Evolutionary conservation across 1,140 invertebrate species (phyloP).

Genomic region (Linepithema humile): DNA sequence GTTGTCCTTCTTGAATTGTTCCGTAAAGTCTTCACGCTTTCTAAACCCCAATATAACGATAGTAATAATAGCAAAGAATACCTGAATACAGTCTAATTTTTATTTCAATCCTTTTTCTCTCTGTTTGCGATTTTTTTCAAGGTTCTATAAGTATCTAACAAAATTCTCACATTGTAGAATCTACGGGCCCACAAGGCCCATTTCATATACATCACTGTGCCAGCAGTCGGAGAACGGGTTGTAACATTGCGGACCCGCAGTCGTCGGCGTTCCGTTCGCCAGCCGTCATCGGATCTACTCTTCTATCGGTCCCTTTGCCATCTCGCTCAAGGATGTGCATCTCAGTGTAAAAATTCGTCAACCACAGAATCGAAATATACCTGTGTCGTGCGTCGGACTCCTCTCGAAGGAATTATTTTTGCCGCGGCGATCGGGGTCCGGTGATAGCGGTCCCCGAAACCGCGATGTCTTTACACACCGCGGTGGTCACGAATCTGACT

Average conservation of each 20-base stretch:
- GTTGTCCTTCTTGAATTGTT: background rate
- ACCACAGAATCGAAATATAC: background rate
- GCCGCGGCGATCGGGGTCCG: background rate
- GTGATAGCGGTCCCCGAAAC: background rate
- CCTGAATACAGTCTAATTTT: background rate
- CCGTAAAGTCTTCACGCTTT: background rate
- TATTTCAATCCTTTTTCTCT: background rate
- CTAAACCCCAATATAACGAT: background rate
- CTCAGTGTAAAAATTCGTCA: background rate
- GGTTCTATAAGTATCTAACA: background rate
- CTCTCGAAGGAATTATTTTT: background rate
- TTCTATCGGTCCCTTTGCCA: background rate
- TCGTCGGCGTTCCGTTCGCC: conserved; percentile 44
- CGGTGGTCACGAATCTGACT: background rate
- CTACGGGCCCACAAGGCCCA: background rate
- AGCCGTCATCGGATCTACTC: conserved; percentile 3
- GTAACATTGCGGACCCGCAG: conserved; percentile 34
- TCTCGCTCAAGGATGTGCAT: background rate
- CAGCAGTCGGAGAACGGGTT: conserved; percentile 25
- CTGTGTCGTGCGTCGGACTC: background rate
- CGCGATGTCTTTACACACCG: background rate
- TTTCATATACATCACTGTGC: conserved; percentile 21
- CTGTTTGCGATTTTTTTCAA: background rate
- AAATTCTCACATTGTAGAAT: background rate
- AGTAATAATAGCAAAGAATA: background rate